Evolutionary conservation across 2,797 vertebrate genomes (phyloP).

Genomic region (Parambassis ranga): DNA sequence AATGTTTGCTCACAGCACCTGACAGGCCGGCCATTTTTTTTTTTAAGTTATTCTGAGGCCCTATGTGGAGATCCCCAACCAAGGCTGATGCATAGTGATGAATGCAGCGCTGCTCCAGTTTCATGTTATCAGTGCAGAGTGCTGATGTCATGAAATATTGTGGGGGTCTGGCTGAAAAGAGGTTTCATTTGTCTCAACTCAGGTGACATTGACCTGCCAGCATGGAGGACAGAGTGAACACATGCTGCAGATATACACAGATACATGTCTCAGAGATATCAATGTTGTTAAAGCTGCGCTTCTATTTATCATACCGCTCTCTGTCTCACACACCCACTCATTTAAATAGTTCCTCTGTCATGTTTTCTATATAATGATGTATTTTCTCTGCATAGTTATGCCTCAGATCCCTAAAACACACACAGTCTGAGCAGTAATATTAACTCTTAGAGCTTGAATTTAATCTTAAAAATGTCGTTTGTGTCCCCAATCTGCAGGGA

Average conservation of each 20-base stretch:
- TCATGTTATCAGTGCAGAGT: constrained; percentile 29
- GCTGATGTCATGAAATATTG: constrained; percentile 50
- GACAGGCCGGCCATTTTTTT: neutral
- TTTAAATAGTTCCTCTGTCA: constrained; percentile 12
- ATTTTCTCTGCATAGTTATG: constrained; percentile 1
- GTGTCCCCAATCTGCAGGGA: constrained; percentile 76
- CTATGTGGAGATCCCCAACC: constrained; percentile 18
- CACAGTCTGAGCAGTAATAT: neutral
- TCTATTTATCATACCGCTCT: constrained; percentile 16
- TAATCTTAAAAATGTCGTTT: neutral
- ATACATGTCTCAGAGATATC: neutral
- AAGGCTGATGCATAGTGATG: constrained; percentile 36
- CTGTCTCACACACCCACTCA: constrained; percentile 2
- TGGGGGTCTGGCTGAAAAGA: constrained; percentile 8
- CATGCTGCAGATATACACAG: neutral
- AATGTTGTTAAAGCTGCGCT: neutral
- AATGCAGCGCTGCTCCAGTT: constrained; percentile 49
- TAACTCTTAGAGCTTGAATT: neutral
- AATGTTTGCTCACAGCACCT: constrained; percentile 24
- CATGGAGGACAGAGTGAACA: neutral
- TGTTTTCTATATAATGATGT: constrained; percentile 12
- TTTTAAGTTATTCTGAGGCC: constrained; percentile 29
- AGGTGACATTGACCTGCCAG: neutral
- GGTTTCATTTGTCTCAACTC: constrained; percentile 5
- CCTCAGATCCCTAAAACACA: neutral